Conservation (phyloP, 1,140 invertebrate species). For the Chionoecetes opilio region DNA sequence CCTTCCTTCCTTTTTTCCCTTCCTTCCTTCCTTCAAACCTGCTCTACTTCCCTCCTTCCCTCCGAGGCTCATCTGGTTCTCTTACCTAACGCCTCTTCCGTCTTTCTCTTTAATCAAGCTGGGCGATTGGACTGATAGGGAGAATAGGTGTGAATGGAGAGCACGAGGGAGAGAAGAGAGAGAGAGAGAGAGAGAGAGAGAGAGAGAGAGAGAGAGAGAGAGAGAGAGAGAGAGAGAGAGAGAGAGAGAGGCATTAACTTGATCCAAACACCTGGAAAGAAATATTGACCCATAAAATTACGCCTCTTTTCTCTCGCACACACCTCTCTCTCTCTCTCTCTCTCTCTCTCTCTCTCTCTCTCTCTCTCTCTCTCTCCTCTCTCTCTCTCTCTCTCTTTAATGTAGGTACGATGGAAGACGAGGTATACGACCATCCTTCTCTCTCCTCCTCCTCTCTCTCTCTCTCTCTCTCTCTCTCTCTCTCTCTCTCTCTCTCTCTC, state of each 20-base stretch:
- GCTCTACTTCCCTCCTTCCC: no score
- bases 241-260: slow-evolving; percentile 10
- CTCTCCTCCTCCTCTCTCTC: neutral
- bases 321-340: neutral
- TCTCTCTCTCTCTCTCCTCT: neutral
- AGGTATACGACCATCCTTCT: no score
- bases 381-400: neutral
- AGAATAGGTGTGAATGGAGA: neutral
- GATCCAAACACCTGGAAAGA: neutral
- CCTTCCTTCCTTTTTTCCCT: neutral
- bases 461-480: neutral
- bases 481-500: neutral
- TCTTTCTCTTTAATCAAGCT: no score
- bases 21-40: no score
- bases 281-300: slow-evolving; percentile 2
- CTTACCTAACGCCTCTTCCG: no score
- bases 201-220: neutral
- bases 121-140: neutral
- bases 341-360: neutral
- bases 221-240: neutral
- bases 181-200: neutral
- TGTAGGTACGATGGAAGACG: no score
- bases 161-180: neutral
- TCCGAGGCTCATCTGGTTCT: no score
- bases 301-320: neutral